phyloP scores from a whole-genome alignment of 2,113 vertebrate genomes.

The Chrysemys picta region DNA sequence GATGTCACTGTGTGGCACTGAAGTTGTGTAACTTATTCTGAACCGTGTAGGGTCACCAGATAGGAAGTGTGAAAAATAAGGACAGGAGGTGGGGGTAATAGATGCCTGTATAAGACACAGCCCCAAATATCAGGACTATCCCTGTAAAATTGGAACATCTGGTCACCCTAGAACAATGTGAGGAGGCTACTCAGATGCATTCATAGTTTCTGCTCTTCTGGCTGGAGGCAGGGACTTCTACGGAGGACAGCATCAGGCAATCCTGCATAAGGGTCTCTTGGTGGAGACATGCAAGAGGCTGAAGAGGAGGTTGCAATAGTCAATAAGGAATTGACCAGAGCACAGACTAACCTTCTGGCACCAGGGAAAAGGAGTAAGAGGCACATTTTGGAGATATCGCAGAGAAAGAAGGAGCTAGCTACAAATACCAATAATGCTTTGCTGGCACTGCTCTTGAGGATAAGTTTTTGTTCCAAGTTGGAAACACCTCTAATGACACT shows the following conservation, averaged over 20 bases:
- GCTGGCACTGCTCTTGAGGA: slow-evolving; percentile 22
- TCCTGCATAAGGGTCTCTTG: neutral
- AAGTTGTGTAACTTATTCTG: neutral
- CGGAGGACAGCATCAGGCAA: neutral
- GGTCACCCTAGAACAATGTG: no score
- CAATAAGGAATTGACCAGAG: neutral
- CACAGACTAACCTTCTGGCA: neutral
- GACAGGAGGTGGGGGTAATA: neutral
- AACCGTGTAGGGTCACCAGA: no score
- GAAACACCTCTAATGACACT: slow-evolving; percentile 29
- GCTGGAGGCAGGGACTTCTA: neutral
- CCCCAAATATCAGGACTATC: no score
- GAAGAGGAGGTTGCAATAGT: neutral
- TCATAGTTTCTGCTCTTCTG: no score
- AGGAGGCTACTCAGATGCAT: no score
- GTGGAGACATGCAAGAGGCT: neutral
- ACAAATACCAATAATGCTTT: slow-evolving; percentile 24
- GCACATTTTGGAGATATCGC: neutral
- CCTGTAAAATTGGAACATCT: no score
- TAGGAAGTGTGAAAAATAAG: neutral
- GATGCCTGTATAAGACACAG: no score
- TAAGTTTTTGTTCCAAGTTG: slow-evolving; percentile 13
- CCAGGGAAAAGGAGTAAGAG: slow-evolving; percentile 2
- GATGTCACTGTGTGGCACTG: neutral
- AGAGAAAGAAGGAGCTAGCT: slow-evolving; percentile 9